These are phyloP conservation scores for Endomychus coccineus DNA, from an alignment of 2,888 invertebrate species.

Conservation along the genomic window DNA sequence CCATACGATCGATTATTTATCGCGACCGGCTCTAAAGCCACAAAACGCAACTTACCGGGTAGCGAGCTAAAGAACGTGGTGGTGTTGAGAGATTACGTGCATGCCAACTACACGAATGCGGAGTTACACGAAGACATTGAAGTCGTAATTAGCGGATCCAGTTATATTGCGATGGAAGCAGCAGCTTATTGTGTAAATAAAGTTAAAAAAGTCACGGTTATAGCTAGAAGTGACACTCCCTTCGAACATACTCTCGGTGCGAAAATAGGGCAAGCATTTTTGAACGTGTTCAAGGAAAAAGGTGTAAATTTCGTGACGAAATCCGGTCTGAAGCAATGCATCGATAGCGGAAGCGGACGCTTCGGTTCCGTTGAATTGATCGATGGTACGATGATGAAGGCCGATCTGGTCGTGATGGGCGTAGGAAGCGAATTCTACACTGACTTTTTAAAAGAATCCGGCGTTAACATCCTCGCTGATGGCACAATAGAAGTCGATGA, in stretches of 20 bases:
- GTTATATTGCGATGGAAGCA: slow-evolving; percentile 90
- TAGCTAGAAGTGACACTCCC: slow-evolving; percentile 57
- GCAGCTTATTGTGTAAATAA: slow-evolving; percentile 71
- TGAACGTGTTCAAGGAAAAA: slow-evolving; percentile 65
- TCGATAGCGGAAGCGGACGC: slow-evolving; percentile 50
- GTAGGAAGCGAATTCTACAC: slow-evolving; percentile 79
- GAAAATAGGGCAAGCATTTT: slow-evolving; percentile 67
- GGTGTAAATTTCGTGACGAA: slow-evolving; percentile 65
- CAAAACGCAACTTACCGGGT: slow-evolving; percentile 53
- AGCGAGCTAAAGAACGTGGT: slow-evolving; percentile 63
- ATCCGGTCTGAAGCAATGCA: slow-evolving; percentile 56
- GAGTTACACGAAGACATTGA: slow-evolving; percentile 58
- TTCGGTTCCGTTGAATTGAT: slow-evolving; percentile 62
- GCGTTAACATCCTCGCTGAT: slow-evolving; percentile 57
- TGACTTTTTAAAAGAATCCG: slow-evolving; percentile 68
- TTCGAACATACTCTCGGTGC: slow-evolving; percentile 70
- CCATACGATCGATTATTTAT: slow-evolving; percentile 70
- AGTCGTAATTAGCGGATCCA: slow-evolving; percentile 81
- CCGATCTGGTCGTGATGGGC: slow-evolving; percentile 78
- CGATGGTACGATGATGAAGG: slow-evolving; percentile 62
- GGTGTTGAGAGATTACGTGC: slow-evolving; percentile 66
- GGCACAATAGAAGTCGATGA: slow-evolving; percentile 61
- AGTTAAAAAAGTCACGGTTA: slow-evolving; percentile 71
- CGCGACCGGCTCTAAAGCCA: slow-evolving; percentile 76
- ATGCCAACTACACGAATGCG: slow-evolving; percentile 59